Evolutionary conservation across 2,888 invertebrate genomes (phyloP), one percentile per base, ranked within the genome.

Genomic region (Dolichomitus sp.): DNA sequence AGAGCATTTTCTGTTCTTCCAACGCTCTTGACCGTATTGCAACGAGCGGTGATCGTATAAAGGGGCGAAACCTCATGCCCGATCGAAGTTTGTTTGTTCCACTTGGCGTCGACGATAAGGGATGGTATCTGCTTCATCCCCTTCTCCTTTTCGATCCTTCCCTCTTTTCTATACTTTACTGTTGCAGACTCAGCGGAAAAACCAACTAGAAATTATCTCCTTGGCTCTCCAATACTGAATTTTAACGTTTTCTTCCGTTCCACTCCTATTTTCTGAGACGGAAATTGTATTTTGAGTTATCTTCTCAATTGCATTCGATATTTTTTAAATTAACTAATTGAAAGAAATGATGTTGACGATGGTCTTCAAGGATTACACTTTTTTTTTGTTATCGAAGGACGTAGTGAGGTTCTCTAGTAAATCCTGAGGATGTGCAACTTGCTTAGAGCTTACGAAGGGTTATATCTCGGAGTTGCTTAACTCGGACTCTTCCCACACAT

Each of bases 71-170:
- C 83, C 74, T 83, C 77, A 77, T 77, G 77, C 50, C 77, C 63
- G 83, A 83, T 86, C 87, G 81, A 89, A 89, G 84, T 90, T 90
- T 90, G 89, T 90, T 89, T 89, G 88, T 89, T 89, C 88, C 84
- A 88, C 88, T 88, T 86, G 83, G 87, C 87, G 73, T 69, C 77
- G 63, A 63, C 80, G 88, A 89, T 90, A 89, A 89, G 87, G 81
- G 65, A 85, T 85, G 86, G 88, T 88, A 88, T 89, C 87, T 77
- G 81, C 52, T 68, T 80, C 45, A 5, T 52, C 54, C 42, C 19
- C 57, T 23, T 23, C 45, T 68, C 61, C 65, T 42, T 45, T 52
- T 69, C 72, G n/a, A 7, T 54, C 42, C 68, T 50, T 40, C 7
- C 17, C 61, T 40, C 45, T 19, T 52, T 40, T 40, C 17, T 37